A percentile compares a stretch with the other conserved stretches of the same genome.
Evolutionary conservation across 2,113 vertebrate species (phyloP).

Genomic region (Dipodomys spectabilis): DNA sequence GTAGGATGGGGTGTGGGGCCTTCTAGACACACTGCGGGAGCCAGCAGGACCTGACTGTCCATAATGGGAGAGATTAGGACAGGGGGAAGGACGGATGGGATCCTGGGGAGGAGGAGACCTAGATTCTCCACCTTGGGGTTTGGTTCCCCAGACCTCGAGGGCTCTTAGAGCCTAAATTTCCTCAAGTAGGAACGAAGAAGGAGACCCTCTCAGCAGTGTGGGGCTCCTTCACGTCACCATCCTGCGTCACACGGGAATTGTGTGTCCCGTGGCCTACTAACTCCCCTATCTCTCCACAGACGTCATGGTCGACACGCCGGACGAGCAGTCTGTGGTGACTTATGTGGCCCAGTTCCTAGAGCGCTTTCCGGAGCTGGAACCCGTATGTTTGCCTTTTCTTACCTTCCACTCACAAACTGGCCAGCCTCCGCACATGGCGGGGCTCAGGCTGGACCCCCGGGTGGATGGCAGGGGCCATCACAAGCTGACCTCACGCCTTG

Average conservation of each 20-base stretch:
- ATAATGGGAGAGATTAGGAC: accelerated
- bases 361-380: conserved; percentile 94
- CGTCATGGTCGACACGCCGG: conserved; percentile 92
- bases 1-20: not conserved
- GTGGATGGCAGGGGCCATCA: no score
- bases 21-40: not conserved
- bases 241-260: accelerated
- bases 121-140: not conserved
- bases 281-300: conserved; percentile 85
- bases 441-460: no score
- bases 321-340: conserved; percentile 96
- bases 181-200: not conserved
- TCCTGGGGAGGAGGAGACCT: no score
- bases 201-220: not conserved
- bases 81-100: not conserved
- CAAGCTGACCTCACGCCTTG: not conserved
- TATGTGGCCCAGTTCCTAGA: conserved; percentile 97
- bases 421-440: no score
- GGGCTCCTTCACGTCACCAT: accelerated
- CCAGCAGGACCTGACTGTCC: accelerated
- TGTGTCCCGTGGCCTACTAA: not conserved
- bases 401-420: not conserved
- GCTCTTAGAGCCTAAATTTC: not conserved
- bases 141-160: not conserved
- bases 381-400: conserved; percentile 87